Conservation (phyloP, 1,140 invertebrate genomes). For the Orussus abietinus region DNA sequence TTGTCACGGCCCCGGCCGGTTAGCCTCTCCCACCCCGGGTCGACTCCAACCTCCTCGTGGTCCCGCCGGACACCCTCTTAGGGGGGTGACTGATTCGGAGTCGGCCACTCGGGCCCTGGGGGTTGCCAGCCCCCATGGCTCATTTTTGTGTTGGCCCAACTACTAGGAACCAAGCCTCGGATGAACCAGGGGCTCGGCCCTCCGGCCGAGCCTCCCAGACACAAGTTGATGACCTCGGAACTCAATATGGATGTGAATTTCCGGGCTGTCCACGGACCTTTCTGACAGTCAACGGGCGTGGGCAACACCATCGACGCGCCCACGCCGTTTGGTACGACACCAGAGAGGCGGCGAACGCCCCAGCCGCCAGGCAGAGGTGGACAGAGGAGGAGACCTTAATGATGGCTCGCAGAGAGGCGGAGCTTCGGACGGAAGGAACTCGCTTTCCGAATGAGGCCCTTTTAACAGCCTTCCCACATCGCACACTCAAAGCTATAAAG, state of each 20-base stretch:
- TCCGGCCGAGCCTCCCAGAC: conserved; percentile 5
- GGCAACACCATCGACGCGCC: conserved; percentile 11
- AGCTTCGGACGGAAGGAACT: neutral
- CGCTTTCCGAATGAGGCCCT: conserved; percentile 6
- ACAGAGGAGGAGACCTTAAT: conserved; percentile 12
- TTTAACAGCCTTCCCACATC: neutral
- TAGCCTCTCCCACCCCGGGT: no score
- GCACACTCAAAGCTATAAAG: conserved; percentile 18
- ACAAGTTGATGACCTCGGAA: neutral
- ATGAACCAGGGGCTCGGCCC: conserved; percentile 10
- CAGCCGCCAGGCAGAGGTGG: neutral
- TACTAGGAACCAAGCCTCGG: conserved; percentile 12
- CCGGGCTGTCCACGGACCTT: conserved; percentile 15
- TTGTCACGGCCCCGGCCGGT: no score
- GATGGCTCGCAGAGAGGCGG: conserved; percentile 16
- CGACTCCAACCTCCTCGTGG: no score
- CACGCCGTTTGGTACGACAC: conserved; percentile 22
- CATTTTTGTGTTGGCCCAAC: neutral
- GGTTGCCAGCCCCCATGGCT: conserved; percentile 16
- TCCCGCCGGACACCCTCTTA: no score
- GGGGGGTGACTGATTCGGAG: no score
- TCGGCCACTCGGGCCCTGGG: no score
- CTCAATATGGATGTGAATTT: conserved; percentile 9
- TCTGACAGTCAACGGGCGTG: conserved; percentile 7
- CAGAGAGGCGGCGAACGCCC: neutral